Evolutionary conservation across 1,140 invertebrate species (phyloP).

Genomic region (Scaptomyza hsui): DNA sequence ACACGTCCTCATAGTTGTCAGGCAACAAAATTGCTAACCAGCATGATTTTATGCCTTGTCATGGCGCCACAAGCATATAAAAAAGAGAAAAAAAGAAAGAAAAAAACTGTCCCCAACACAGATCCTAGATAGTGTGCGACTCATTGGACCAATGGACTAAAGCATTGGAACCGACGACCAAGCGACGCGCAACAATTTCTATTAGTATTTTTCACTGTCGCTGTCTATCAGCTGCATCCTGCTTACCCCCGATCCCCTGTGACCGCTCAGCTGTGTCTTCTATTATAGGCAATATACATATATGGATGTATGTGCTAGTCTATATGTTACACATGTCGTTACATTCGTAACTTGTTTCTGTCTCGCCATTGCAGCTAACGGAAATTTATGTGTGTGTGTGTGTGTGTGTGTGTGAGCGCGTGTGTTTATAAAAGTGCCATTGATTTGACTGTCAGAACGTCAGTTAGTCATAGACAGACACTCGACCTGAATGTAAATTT

Average conservation of each 20-base stretch:
- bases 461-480: slow-evolving; percentile 38
- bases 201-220: slow-evolving; percentile 58
- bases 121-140: slow-evolving; percentile 63
- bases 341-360: slow-evolving; percentile 60
- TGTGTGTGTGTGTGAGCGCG: slow-evolving; percentile 20
- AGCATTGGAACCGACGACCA: slow-evolving; percentile 30
- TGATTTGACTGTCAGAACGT: slow-evolving; percentile 44
- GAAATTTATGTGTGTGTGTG: slow-evolving; percentile 44
- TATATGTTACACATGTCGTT: slow-evolving; percentile 50
- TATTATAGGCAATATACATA: slow-evolving; percentile 44
- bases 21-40: slow-evolving; percentile 35
- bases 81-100: slow-evolving; percentile 18
- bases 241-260: neutral
- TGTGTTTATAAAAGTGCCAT: slow-evolving; percentile 42
- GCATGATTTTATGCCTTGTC: slow-evolving; percentile 39
- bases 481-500: slow-evolving; percentile 79
- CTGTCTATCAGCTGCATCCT: slow-evolving; percentile 39
- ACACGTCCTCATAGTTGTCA: slow-evolving; percentile 27
- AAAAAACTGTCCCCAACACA: slow-evolving; percentile 32
- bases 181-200: slow-evolving; percentile 69
- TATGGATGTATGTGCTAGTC: slow-evolving; percentile 4
- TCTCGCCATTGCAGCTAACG: slow-evolving; percentile 43
- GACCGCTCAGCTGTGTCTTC: slow-evolving; percentile 10
- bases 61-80: slow-evolving; percentile 42
- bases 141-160: slow-evolving; percentile 24